phyloP scores from a whole-genome alignment of 2,113 vertebrate genomes.

The Mustela nigripes region DNA sequence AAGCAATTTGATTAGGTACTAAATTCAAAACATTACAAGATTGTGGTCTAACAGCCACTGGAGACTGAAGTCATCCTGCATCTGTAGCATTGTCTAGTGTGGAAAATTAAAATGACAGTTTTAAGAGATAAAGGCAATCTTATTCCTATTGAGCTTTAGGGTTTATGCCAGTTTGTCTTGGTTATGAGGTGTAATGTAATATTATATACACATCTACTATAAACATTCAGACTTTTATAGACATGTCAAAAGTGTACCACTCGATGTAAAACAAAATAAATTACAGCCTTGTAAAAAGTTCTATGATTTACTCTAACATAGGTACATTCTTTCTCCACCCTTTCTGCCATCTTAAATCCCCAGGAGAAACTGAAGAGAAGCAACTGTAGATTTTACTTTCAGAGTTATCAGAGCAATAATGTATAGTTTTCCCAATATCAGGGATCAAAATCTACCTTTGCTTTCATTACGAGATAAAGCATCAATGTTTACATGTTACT shows the following conservation, averaged over 20 bases:
- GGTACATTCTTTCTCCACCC: conserved; percentile 31
- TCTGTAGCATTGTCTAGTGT: conserved; percentile 77
- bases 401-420: conserved; percentile 79
- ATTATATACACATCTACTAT: conserved; percentile 86
- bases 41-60: conserved; percentile 82
- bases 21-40: conserved; percentile 86
- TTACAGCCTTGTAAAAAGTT: conserved; percentile 85
- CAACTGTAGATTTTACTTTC: conserved; percentile 80
- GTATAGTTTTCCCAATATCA: conserved; percentile 73
- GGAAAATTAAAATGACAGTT: conserved; percentile 89
- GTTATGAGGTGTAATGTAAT: conserved; percentile 87
- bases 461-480: conserved; percentile 83
- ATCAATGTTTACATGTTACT: conserved; percentile 82
- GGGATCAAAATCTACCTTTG: conserved; percentile 79
- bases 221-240: conserved; percentile 88
- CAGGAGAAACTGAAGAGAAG: conserved; percentile 71
- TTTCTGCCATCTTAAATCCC: conserved; percentile 50
- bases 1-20: conserved; percentile 85
- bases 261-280: conserved; percentile 87
- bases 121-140: conserved; percentile 88
- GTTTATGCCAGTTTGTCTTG: conserved; percentile 84
- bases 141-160: conserved; percentile 84
- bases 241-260: conserved; percentile 82
- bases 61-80: conserved; percentile 82
- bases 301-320: conserved; percentile 80